Base-by-base conservation (phyloP, 1,140 invertebrate species). In the Macrocentrus cingulum region DNA sequence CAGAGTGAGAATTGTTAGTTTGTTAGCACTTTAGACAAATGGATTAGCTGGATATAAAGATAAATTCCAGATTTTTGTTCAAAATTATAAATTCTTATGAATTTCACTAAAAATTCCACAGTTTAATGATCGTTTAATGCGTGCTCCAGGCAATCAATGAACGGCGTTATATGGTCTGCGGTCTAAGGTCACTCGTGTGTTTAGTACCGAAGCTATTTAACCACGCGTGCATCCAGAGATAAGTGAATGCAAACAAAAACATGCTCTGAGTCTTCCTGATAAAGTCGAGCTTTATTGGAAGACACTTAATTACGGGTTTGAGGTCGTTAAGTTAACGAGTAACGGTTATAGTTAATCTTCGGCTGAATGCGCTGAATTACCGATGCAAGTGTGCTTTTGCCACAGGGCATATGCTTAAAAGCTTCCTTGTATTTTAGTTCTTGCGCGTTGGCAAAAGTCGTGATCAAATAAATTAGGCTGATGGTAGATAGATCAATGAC, bases 401-500 rank as follows among this genome's bases (percentile, higher is more conserved):
- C 5, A 41, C 29, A 7, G 29, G 6, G 6, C 3, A 15, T 19
- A 16, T 1, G 13, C 3, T 18, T 51, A 51, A 13, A 18, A 46
- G 18, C 18, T 36, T 13, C 13, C 9, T 13, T 11, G 45, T 57
- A 16, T 20, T 15, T 13, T 41, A 41, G 15, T 42, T 29, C 22
- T 37, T n/a, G n/a, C 23, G 19, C 25, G 34, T 37, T 34, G 34
- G 49, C 49, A 51, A 60, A 60, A 60, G 19, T 19, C 37, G 34
- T 54, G 42, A 44, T 44, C 15, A 60, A 60, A 60, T 49, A 32
- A 60, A 60, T 60, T 51, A 54, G 44, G 2, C 20, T 19, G 7
- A 60, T 54, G 58, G 51, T 60, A 65, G 69, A 69, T 66, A 60
- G 66, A 71, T 70, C 69, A 74, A 72, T 67, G 69, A 72, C 65